Base-by-base conservation (phyloP, 2,888 invertebrate species). In the Eristalinus sepulchralis region DNA sequence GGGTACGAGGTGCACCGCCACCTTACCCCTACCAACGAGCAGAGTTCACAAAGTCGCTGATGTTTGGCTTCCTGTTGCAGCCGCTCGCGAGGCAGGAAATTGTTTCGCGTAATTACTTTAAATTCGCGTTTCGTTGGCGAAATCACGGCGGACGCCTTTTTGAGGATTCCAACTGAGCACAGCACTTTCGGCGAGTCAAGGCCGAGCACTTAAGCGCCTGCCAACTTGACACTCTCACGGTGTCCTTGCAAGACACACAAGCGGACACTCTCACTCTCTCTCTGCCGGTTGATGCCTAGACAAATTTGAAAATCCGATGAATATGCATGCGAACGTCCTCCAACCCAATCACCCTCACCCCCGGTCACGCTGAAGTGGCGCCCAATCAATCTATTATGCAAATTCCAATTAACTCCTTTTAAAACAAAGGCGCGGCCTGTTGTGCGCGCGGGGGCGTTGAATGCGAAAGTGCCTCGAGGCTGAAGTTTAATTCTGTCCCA, bases 341-440 rank as follows among this genome's bases (percentile, higher is more conserved):
- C 8, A 2, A 6, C 17, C 8, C 17, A 17, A 17, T 47, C 47
- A 6, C 47, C 17, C 17, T 17, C 27, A 27, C 47, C 17, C 3
- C 34, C 34, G 4, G 34, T 3, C 34, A 17, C 17, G 47, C 47
- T 17, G 47, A 83, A 83, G 73, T 83, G 70, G 73, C 73, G 60
- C 73, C 39, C 83, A 83, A 83, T 83, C 83, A 83, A 83, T 83
- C 79, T 75, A 83, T 70, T 83, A 83, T 83, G 83, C 63, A 83
- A 83, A 83, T 83, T 83, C 73, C 68, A 79, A 83, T 83, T 75
- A 79, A 79, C 34, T 79, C 73, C 53, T 64, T 64, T 79, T 64
- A 63, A 83, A 70, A 75, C 63, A 70, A 83, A 75, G 17, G 47
- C 47, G 17, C 8, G 34, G 34, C 8, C 8, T 17, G 47, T 47